These are phyloP conservation scores for Mycteria americana DNA, from an alignment of 2,797 vertebrate genomes.

Conservation along the genomic window DNA sequence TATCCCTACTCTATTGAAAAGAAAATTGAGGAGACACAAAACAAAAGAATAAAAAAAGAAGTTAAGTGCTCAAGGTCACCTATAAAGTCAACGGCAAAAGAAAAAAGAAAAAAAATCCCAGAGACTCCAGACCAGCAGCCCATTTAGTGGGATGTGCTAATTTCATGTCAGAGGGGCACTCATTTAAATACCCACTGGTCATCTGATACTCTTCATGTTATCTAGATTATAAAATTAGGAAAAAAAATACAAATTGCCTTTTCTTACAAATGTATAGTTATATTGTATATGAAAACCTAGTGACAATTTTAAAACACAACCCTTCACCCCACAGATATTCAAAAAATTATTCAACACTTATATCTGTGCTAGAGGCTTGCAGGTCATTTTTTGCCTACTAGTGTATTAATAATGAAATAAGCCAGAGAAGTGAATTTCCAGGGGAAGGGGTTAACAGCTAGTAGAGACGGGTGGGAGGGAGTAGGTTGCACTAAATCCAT, in stretches of 20 bases:
- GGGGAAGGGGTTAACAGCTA: constrained; percentile 29
- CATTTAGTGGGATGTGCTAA: neutral
- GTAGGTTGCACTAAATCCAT: constrained; percentile 8
- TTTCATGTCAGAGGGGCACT: neutral
- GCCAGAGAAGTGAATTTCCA: neutral
- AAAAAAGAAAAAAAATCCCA: neutral
- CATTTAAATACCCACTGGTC: neutral
- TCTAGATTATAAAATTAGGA: neutral
- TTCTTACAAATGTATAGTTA: neutral
- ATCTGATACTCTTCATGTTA: neutral
- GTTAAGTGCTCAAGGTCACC: constrained; percentile 14
- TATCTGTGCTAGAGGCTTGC: neutral
- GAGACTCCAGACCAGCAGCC: neutral
- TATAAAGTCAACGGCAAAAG: neutral
- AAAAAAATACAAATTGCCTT: neutral
- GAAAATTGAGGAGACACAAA: neutral
- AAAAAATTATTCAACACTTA: neutral
- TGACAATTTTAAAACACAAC: neutral
- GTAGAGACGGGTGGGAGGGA: neutral
- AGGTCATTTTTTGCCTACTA: neutral
- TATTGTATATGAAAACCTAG: neutral
- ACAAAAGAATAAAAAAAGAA: neutral
- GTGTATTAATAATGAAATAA: neutral
- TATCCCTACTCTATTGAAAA: neutral
- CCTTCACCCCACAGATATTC: neutral